Conservation (phyloP, 2,797 vertebrate species). For the Sebastes taczanowskii region DNA sequence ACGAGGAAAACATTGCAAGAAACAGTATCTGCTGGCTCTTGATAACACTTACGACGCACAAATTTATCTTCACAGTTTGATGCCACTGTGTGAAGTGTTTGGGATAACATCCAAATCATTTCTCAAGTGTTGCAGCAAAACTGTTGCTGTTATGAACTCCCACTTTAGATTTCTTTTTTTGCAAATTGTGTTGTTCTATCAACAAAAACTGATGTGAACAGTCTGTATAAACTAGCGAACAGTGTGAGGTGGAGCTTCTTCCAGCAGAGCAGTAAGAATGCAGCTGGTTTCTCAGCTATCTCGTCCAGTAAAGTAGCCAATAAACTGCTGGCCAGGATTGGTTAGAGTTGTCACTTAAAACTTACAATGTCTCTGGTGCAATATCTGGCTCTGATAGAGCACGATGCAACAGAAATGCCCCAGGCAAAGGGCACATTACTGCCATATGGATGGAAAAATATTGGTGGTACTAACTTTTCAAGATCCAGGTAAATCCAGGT, state of each 20-base stretch:
- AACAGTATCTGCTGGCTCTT: not conserved
- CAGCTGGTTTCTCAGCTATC: not conserved
- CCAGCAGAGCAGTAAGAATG: not conserved
- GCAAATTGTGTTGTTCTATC: not conserved
- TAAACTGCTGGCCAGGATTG: not conserved
- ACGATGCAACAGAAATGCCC: not conserved
- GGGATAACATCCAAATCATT: not conserved
- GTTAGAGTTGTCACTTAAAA: conserved; percentile 7
- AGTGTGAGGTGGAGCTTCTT: not conserved
- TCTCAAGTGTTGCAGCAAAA: not conserved
- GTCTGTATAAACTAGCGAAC: not conserved
- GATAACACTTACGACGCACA: not conserved
- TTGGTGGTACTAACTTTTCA: not conserved
- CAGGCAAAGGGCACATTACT: not conserved
- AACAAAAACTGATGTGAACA: not conserved
- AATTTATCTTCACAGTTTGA: conserved; percentile 2
- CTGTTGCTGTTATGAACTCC: not conserved
- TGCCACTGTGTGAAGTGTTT: conserved; percentile 2
- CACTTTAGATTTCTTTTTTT: not conserved
- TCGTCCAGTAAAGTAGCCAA: not conserved
- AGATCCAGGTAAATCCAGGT: not conserved
- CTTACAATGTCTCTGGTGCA: not conserved
- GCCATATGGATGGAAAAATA: not conserved
- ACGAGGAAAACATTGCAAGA: not conserved
- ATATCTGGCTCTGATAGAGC: not conserved